Evolutionary conservation across 2,888 invertebrate species (phyloP).

Genomic region (Lampropteryx suffumata): DNA sequence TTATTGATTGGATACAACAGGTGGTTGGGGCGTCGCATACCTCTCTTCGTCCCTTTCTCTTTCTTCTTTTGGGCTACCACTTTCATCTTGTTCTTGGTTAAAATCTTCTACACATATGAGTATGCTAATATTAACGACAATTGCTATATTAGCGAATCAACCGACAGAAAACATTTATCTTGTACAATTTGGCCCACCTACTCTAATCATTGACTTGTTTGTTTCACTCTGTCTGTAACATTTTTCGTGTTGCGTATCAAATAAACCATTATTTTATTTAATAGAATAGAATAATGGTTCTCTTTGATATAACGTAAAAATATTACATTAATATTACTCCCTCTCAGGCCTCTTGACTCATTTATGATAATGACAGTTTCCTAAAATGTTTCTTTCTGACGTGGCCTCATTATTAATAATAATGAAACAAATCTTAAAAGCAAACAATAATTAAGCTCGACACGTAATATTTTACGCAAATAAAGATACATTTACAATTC

Average conservation of each 20-base stretch:
- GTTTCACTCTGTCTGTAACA: too few relatives aligned
- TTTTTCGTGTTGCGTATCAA: too few relatives aligned
- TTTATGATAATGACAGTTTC: neutral
- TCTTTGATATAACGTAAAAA: neutral
- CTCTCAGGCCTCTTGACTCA: neutral
- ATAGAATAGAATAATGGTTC: too few relatives aligned
- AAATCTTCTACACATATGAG: too few relatives aligned
- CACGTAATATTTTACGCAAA: slow-evolving; percentile 46
- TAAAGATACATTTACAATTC: slow-evolving; percentile 36
- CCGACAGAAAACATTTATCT: too few relatives aligned
- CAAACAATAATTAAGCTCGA: slow-evolving; percentile 43
- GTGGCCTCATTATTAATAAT: slow-evolving; percentile 28
- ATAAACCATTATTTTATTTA: too few relatives aligned
- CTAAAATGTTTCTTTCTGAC: slow-evolving; percentile 25
- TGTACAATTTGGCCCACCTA: too few relatives aligned
- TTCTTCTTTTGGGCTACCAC: slow-evolving; percentile 57
- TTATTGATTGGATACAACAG: slow-evolving; percentile 79
- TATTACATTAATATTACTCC: neutral
- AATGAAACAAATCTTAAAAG: slow-evolving; percentile 39
- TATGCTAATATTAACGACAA: too few relatives aligned
- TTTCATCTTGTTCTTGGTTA: slow-evolving; percentile 47
- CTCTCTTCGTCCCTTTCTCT: slow-evolving; percentile 50
- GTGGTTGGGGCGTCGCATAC: slow-evolving; percentile 66
- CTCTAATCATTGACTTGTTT: too few relatives aligned
- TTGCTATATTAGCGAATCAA: neutral